Percentiles rank a stretch among this genome's conserved stretches.
Evolutionary conservation across 2,888 invertebrate species (phyloP).

Genomic region (Piscicola geometra): DNA sequence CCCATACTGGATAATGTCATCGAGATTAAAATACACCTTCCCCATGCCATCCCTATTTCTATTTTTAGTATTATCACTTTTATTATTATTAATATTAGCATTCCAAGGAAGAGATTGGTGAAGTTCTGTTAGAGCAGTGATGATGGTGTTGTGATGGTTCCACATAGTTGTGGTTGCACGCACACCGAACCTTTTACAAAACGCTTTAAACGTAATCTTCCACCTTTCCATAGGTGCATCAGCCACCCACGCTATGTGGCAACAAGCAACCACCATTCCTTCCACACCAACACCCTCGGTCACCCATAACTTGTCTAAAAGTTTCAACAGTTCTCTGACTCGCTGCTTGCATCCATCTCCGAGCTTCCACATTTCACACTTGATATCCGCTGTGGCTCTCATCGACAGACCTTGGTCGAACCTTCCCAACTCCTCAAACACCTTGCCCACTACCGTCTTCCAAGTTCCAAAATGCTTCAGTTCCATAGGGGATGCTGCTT

Average conservation of each 20-base stretch:
- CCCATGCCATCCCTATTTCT: background rate
- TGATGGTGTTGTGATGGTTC: no score
- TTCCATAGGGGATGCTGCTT: no score
- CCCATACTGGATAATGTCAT: slow-evolving; percentile 6
- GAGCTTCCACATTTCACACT: background rate
- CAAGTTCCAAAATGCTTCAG: no score
- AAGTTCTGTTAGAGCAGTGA: no score
- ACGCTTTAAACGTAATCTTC: background rate
- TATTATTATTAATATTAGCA: background rate
- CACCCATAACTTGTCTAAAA: background rate
- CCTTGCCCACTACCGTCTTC: no score
- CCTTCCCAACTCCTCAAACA: no score
- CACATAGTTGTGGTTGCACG: no score
- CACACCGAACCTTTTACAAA: background rate
- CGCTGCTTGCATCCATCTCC: background rate
- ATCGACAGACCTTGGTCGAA: background rate
- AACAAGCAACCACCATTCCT: background rate
- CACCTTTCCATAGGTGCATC: background rate
- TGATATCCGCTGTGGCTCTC: background rate
- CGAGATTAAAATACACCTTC: no score
- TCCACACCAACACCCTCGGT: slow-evolving; percentile 5
- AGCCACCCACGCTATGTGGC: slow-evolving; percentile 17
- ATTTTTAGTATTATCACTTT: slow-evolving; percentile 26
- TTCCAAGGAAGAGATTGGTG: no score
- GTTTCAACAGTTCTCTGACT: background rate